Evolutionary conservation across 2,888 invertebrate genomes (phyloP).

Genomic region (Octodonta nipae): DNA sequence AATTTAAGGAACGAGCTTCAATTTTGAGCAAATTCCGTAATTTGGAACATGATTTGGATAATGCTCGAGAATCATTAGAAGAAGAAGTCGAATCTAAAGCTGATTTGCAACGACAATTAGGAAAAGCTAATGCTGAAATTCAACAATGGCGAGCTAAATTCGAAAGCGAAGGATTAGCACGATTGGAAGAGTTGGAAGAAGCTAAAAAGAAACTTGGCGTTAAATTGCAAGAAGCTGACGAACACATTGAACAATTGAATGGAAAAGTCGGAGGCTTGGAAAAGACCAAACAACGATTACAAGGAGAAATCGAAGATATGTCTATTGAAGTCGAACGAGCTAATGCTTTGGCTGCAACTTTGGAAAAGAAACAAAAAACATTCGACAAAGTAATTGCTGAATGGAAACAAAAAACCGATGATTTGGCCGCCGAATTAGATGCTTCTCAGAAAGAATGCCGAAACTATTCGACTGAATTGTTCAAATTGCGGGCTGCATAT

Average conservation of each 20-base stretch:
- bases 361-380: conserved; percentile 99
- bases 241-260: conserved; percentile 93
- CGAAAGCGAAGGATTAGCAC: conserved; percentile 93
- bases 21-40: conserved; percentile 97
- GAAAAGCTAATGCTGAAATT: conserved; percentile 95
- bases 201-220: conserved; percentile 93
- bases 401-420: conserved; percentile 99
- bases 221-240: conserved; percentile 92
- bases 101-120: conserved; percentile 95
- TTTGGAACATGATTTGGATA: conserved; percentile 96
- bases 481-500: conserved; percentile 94
- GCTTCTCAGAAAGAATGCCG: conserved; percentile 99
- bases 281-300: conserved; percentile 93
- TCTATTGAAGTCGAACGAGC: conserved; percentile 96
- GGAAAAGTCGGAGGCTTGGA: conserved; percentile 93
- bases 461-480: conserved; percentile 97
- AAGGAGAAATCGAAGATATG: conserved; percentile 95
- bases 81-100: conserved; percentile 98
- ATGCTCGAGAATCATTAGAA: conserved; percentile 96
- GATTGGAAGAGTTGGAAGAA: conserved; percentile 87
- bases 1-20: conserved; percentile 89
- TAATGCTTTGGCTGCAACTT: conserved; percentile 85
- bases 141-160: conserved; percentile 97
- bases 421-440: conserved; percentile 92
- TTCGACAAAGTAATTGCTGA: conserved; percentile 99